Base-by-base conservation (phyloP, 2,888 invertebrate species). In the Leucozona laternaria region DNA sequence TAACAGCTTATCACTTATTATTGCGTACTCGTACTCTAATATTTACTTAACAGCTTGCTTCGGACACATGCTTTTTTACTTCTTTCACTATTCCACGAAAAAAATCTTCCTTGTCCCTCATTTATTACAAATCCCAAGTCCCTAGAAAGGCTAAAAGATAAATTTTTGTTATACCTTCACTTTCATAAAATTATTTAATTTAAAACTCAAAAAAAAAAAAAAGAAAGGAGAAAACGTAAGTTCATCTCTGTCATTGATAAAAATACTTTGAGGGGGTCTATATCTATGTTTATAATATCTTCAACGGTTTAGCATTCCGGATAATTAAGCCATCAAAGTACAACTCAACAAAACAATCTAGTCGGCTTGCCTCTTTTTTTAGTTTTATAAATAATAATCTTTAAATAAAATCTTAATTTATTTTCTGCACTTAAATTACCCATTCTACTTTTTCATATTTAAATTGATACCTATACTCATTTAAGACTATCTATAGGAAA, bases 341-440 rank as follows among this genome's bases (percentile, higher is more conserved):
- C 17, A 64, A 28, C 3, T 28, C 25, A 8, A 48, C 1, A 60
- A 20, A n/a, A 28, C 1, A 7, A 66, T 48, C 17, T 15, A 28
- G 4, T 66, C 8, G 48, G 1, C 45, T 66, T 13, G 17, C 31
- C 48, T 11, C 8, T 48, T 48, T 8, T 31, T 25, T 22, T 7
- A 17, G n/a, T 45, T 45, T 64, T 5, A 20, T 13, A 31, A 28
- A 31, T 1, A n/a, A 48, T 48, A 45, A 64, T 45, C 62, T 40
- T 34, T 25, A n/a, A 43, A 43, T 62, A n/a, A 43, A 25, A 62
- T 62, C 45, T 31, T 10, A 15, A 45, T 62, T 62, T 62, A 17
- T 62, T 43, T 62, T 60, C 15, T 60, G n/a, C 43, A 43, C 1
- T 25, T 5, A 58, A 58, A 45, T 62, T 62, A 62, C 22, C 15